Conservation (phyloP, 2,113 vertebrate genomes). For the Otus sunia region DNA sequence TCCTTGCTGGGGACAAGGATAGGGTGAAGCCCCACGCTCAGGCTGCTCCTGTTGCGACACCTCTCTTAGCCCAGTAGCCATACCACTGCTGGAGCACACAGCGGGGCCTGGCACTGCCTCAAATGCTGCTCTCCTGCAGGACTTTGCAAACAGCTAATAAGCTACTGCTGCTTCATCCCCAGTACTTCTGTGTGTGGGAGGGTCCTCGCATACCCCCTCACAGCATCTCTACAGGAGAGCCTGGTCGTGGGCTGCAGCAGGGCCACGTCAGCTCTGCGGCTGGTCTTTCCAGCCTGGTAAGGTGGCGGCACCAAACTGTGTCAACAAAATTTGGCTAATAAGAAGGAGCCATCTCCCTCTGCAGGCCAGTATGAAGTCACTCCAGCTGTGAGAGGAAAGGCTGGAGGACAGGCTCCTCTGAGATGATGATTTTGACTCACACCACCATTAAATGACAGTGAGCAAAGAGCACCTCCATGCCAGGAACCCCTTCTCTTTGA, state of each 20-base stretch:
- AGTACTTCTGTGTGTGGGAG: accelerated
- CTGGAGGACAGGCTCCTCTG: not conserved
- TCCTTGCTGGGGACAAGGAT: not conserved
- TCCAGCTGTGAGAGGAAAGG: not conserved
- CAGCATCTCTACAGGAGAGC: not conserved
- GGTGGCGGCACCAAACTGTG: not conserved
- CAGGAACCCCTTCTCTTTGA: not conserved
- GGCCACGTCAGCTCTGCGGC: accelerated
- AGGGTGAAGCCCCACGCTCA: accelerated
- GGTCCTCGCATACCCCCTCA: not conserved
- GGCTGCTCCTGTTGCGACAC: accelerated
- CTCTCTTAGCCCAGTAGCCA: not conserved
- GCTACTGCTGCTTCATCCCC: not conserved
- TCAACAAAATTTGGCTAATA: not conserved
- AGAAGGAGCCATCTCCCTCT: not conserved
- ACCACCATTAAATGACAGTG: not conserved
- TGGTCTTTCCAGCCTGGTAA: not conserved
- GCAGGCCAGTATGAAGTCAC: not conserved
- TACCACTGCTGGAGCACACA: not conserved
- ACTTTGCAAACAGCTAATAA: not conserved
- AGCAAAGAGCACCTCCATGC: not conserved
- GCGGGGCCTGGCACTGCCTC: not conserved
- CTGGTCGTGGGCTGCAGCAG: not conserved
- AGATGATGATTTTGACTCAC: not conserved
- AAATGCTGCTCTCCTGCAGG: not conserved